These are phyloP conservation scores for Nyleta sp. DNA, from an alignment of 2,888 invertebrate genomes.

Conservation along the genomic window DNA sequence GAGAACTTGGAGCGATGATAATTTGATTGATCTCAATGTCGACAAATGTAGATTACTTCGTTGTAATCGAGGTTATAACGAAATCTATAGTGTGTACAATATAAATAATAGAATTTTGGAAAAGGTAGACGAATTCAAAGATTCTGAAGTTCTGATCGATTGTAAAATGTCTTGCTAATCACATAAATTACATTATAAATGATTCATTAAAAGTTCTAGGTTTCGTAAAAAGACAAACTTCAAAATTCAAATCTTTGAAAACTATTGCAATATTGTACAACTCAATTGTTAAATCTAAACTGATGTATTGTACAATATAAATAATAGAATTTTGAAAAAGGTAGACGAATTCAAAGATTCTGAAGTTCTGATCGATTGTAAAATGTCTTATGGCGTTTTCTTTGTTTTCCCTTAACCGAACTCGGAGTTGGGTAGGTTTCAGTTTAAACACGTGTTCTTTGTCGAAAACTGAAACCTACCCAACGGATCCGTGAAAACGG, in stretches of 20 bases:
- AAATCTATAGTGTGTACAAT: not conserved
- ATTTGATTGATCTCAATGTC: too few relatives aligned
- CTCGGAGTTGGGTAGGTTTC: too few relatives aligned
- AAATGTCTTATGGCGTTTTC: too few relatives aligned
- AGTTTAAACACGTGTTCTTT: too few relatives aligned
- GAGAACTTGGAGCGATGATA: too few relatives aligned
- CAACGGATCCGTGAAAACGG: too few relatives aligned
- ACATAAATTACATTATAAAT: slow-evolving; percentile 29
- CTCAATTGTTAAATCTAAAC: slow-evolving; percentile 24
- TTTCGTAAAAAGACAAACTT: slow-evolving; percentile 33
- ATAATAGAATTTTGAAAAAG: not conserved
- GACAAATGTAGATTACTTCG: slow-evolving; percentile 26
- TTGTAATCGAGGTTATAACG: not conserved
- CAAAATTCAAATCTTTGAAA: slow-evolving; percentile 2
- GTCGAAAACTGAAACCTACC: too few relatives aligned
- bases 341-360: slow-evolving; percentile 5
- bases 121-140: not conserved
- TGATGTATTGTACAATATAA: slow-evolving; percentile 18
- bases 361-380: slow-evolving; percentile 8
- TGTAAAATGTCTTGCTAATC: not conserved
- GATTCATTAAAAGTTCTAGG: slow-evolving; percentile 14
- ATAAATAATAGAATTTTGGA: not conserved
- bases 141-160: slow-evolving; percentile 23
- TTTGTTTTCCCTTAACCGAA: too few relatives aligned
- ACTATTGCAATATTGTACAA: slow-evolving; percentile 20